These are phyloP conservation scores for Drosophila takahashii DNA, from an alignment of 1,140 invertebrate genomes.

Conservation along the genomic window DNA sequence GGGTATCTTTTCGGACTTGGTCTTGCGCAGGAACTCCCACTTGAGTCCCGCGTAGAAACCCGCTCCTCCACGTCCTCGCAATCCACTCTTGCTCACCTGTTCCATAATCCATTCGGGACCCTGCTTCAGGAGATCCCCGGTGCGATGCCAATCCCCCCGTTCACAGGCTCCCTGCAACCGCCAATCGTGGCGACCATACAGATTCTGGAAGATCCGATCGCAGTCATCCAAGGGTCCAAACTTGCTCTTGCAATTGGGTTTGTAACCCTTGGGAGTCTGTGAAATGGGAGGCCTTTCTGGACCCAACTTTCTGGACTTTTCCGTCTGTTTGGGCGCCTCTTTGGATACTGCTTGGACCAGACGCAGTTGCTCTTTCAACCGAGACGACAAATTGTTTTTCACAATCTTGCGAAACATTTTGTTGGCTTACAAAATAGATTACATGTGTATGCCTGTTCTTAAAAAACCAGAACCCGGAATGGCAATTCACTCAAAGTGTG, in stretches of 20 bases:
- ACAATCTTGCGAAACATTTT: constrained; percentile 6
- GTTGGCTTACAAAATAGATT: not conserved
- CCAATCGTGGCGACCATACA: constrained; percentile 99
- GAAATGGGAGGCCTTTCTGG: not conserved
- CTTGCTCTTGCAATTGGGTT: constrained; percentile 25
- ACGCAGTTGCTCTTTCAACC: not conserved
- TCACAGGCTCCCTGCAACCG: constrained; percentile 94
- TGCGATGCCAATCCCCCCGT: constrained; percentile 99
- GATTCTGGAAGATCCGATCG: constrained; percentile 98
- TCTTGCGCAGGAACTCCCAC: constrained; percentile 97
- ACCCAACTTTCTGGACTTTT: constrained; percentile 1
- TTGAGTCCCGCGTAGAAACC: constrained; percentile 99
- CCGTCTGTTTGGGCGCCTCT: not conserved
- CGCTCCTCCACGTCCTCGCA: constrained; percentile 97
- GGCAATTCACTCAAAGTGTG: not conserved
- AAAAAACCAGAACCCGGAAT: not conserved
- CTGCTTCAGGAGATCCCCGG: constrained; percentile 97
- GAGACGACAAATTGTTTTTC: not conserved
- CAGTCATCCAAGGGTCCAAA: constrained; percentile 89
- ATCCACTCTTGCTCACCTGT: constrained; percentile 96
- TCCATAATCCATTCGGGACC: constrained; percentile 98
- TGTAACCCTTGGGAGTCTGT: constrained; percentile 11
- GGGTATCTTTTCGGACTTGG: constrained; percentile 94
- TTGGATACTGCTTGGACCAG: not conserved
- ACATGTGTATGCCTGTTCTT: not conserved